phyloP scores from a whole-genome alignment of 1,140 invertebrate species.

The Paracyclopina nana region DNA sequence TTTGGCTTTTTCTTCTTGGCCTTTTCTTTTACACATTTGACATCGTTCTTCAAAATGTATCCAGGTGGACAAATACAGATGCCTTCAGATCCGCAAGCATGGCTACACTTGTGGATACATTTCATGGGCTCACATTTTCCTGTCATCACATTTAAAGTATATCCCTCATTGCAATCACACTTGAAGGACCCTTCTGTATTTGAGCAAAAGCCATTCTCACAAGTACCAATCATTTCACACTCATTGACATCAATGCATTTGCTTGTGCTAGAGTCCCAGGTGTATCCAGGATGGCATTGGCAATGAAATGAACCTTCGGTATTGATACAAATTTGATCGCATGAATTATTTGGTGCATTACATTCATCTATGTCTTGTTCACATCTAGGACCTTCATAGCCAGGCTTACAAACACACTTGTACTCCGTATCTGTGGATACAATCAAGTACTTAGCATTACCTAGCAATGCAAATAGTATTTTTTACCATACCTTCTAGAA shows the following conservation, averaged over 20 bases:
- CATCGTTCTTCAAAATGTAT: constrained; percentile 24
- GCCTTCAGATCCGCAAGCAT: too few species aligned
- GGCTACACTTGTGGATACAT: constrained; percentile 24
- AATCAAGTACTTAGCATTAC: too few species aligned
- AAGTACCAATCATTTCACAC: too few species aligned
- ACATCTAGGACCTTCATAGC: constrained; percentile 23
- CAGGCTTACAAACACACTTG: constrained; percentile 36
- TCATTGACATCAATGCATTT: too few species aligned
- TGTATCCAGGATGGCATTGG: too few species aligned
- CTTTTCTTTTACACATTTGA: neutral
- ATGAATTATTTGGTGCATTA: constrained; percentile 22
- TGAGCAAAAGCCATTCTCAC: neutral
- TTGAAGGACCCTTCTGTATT: neutral
- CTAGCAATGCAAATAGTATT: too few species aligned
- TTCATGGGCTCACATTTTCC: neutral
- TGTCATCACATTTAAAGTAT: too few species aligned
- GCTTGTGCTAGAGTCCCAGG: too few species aligned
- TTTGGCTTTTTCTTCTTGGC: too few species aligned
- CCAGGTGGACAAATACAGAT: constrained; percentile 25
- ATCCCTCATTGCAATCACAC: neutral
- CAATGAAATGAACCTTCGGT: constrained; percentile 23
- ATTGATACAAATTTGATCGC: constrained; percentile 26
- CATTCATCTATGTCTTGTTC: constrained; percentile 21
- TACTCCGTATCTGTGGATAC: too few species aligned
- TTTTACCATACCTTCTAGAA: too few species aligned